phyloP scores from a whole-genome alignment of 2,888 invertebrate genomes.

The Sinotaia quadrata region DNA sequence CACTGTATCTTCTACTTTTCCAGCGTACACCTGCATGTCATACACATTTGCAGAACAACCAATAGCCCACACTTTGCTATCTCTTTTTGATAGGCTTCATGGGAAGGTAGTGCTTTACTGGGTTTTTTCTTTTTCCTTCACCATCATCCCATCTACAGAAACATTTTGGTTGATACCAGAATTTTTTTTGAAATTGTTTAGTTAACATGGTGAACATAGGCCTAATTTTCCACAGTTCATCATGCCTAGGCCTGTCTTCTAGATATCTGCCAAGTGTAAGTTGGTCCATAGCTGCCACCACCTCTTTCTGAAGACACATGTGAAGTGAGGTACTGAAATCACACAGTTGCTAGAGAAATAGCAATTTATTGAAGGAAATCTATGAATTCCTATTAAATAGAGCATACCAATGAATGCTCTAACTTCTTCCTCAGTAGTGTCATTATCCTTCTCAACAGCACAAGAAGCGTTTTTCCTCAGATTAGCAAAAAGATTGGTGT shows the following conservation, averaged over 20 bases:
- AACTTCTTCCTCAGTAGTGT: too few relatives aligned
- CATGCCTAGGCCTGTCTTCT: too few relatives aligned
- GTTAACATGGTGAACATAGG: too few relatives aligned
- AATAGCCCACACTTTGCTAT: slow-evolving; percentile 6
- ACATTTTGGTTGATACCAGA: slow-evolving; percentile 6
- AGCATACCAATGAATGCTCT: too few relatives aligned
- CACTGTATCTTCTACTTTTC: not conserved
- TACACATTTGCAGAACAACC: slow-evolving; percentile 8
- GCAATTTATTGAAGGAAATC: too few relatives aligned
- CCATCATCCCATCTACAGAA: slow-evolving; percentile 16
- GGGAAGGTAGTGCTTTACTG: not conserved
- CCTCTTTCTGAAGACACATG: not conserved
- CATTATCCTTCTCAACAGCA: too few relatives aligned
- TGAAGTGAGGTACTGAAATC: not conserved
- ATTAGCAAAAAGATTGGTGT: too few relatives aligned
- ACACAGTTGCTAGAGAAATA: too few relatives aligned
- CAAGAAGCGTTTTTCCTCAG: too few relatives aligned
- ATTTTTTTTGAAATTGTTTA: slow-evolving; percentile 2
- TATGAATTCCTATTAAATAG: too few relatives aligned
- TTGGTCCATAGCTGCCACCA: slow-evolving; percentile 13
- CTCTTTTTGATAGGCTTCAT: not conserved
- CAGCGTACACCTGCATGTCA: slow-evolving; percentile 13
- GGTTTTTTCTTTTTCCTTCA: slow-evolving; percentile 12
- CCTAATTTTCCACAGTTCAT: slow-evolving; percentile 11
- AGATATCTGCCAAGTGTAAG: too few relatives aligned